phyloP scores from a whole-genome alignment of 2,797 vertebrate species.

The Coregonus sp. region DNA sequence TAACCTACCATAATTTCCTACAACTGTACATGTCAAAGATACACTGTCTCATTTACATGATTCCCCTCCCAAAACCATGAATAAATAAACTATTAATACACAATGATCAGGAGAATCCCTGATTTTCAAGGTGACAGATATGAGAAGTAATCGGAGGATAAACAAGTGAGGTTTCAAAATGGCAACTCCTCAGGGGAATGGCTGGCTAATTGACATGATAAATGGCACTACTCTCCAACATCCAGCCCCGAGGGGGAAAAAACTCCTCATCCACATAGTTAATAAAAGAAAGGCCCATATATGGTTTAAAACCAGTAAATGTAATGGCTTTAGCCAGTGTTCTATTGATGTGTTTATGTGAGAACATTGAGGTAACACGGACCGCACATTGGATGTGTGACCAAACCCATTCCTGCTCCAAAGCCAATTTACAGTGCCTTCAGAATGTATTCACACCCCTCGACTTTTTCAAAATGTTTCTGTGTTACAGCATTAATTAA shows the following conservation, averaged over 20 bases:
- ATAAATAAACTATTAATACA: constrained; percentile 9
- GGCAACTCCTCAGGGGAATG: not conserved
- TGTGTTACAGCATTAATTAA: no score
- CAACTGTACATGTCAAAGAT: not conserved
- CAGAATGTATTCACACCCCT: no score
- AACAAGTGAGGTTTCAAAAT: not conserved
- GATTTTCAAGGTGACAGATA: not conserved
- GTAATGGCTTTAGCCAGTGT: not conserved
- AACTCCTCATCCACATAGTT: not conserved
- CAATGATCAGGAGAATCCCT: no score
- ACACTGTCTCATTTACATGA: not conserved
- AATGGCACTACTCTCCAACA: not conserved
- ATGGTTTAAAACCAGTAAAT: not conserved
- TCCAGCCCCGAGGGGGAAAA: not conserved
- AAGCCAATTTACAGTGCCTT: not conserved
- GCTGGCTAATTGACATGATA: not conserved
- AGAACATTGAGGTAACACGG: not conserved
- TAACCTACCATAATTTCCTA: not conserved
- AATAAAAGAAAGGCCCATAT: constrained; percentile 3
- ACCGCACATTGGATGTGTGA: not conserved
- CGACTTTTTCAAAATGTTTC: no score
- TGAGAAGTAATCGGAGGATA: not conserved
- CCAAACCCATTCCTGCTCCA: not conserved
- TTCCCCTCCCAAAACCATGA: not conserved
- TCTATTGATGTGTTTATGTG: not conserved